These are phyloP conservation scores for Abrostola tripartita DNA, from an alignment of 2,888 invertebrate genomes.

Conservation along the genomic window DNA sequence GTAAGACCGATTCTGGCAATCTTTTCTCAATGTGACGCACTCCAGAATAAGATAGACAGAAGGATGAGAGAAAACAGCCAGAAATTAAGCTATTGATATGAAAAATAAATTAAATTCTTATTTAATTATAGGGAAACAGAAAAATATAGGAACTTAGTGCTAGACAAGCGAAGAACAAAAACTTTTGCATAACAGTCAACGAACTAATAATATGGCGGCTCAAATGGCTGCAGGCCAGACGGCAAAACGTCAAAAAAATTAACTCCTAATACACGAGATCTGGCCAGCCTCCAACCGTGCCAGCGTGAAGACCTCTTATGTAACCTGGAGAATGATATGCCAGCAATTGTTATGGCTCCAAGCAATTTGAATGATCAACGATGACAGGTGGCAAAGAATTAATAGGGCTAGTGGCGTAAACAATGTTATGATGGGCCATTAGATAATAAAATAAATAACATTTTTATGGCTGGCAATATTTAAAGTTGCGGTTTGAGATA, in stretches of 20 bases:
- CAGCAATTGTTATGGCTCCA: conserved; percentile 57
- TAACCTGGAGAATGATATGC: conserved; percentile 60
- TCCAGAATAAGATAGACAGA: too few relatives aligned
- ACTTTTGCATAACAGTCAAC: conserved; percentile 56
- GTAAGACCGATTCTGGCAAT: too few relatives aligned
- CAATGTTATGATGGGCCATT: conserved; percentile 37
- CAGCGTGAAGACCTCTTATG: conserved; percentile 62
- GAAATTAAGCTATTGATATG: too few relatives aligned
- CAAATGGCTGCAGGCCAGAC: conserved; percentile 76
- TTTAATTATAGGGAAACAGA: too few relatives aligned
- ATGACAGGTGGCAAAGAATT: conserved; percentile 61
- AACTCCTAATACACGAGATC: conserved; percentile 65
- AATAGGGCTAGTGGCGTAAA: conserved; percentile 35
- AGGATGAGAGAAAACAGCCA: too few relatives aligned
- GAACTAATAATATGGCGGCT: conserved; percentile 64
- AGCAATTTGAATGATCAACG: conserved; percentile 57
- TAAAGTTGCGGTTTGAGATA: conserved; percentile 6
- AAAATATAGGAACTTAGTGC: neutral
- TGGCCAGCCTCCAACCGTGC: conserved; percentile 78
- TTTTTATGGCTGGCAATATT: conserved; percentile 19
- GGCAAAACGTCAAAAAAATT: conserved; percentile 69
- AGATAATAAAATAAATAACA: conserved; percentile 36
- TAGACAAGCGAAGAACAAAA: neutral
- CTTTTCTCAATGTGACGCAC: too few relatives aligned
- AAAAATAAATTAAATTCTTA: too few relatives aligned